These are phyloP conservation scores for Chelonia mydas DNA, from an alignment of 2,797 vertebrate genomes.

Conservation along the genomic window DNA sequence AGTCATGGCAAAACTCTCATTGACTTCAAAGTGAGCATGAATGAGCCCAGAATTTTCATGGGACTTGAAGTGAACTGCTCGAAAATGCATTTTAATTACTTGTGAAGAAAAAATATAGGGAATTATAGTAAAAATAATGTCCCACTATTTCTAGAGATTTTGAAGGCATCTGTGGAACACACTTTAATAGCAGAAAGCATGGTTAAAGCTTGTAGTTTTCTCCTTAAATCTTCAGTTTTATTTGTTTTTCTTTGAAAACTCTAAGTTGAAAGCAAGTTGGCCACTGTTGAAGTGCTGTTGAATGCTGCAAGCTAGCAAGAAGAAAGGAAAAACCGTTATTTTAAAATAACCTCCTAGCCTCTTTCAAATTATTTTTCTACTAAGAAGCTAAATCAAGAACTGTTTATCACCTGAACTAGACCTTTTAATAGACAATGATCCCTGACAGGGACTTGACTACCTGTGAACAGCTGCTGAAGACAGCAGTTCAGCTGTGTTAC, in stretches of 20 bases:
- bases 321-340: neutral
- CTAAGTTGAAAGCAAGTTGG: neutral
- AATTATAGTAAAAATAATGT: accelerated
- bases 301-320: neutral
- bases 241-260: accelerated
- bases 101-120: neutral
- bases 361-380: neutral
- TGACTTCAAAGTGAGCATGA: neutral
- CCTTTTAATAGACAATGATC: neutral
- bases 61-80: neutral
- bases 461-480: neutral
- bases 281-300: accelerated
- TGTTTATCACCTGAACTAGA: accelerated
- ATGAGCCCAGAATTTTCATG: accelerated
- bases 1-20: accelerated
- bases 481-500: slow-evolving; percentile 13
- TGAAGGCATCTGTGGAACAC: accelerated
- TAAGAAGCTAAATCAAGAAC: neutral
- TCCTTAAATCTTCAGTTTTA: neutral
- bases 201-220: neutral
- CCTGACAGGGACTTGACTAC: neutral
- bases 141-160: accelerated
- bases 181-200: neutral
- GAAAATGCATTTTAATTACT: accelerated
- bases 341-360: neutral